These are phyloP conservation scores for Tychaedon coryphoeus DNA, from an alignment of 2,113 vertebrate genomes.

Conservation along the genomic window DNA sequence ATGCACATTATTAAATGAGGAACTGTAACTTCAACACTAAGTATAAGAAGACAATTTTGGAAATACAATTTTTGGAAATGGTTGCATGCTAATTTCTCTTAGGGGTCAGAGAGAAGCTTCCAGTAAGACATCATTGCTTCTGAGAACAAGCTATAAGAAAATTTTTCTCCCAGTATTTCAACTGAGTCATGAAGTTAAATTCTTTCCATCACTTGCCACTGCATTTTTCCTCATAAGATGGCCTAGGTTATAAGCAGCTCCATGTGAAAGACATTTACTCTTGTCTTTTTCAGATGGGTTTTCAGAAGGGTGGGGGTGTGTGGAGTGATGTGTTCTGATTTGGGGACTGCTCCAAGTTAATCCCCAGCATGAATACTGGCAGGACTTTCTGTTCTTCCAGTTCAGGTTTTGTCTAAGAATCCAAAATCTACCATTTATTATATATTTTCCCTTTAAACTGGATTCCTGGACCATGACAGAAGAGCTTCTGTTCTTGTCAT, in stretches of 20 bases:
- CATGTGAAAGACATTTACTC: neutral
- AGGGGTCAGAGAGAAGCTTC: neutral
- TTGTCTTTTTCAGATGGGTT: neutral
- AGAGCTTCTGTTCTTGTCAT: neutral
- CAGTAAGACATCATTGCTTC: neutral
- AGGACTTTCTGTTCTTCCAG: neutral
- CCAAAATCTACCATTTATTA: neutral
- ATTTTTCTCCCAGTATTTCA: neutral
- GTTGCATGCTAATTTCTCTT: neutral
- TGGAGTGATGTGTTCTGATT: accelerated
- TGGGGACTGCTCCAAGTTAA: neutral
- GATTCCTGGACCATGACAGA: neutral
- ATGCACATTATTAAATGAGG: neutral
- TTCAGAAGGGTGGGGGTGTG: neutral
- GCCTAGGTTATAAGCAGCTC: neutral
- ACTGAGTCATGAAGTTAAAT: neutral
- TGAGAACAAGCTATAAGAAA: neutral
- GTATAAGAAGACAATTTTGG: neutral
- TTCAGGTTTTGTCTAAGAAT: neutral
- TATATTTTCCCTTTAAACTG: neutral
- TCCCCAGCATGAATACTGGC: neutral
- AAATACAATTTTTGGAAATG: neutral
- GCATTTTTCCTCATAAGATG: neutral
- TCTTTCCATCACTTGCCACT: neutral
- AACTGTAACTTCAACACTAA: neutral